phyloP scores from a whole-genome alignment of 2,888 invertebrate species.

The Bursaphelenchus okinawaensis region DNA sequence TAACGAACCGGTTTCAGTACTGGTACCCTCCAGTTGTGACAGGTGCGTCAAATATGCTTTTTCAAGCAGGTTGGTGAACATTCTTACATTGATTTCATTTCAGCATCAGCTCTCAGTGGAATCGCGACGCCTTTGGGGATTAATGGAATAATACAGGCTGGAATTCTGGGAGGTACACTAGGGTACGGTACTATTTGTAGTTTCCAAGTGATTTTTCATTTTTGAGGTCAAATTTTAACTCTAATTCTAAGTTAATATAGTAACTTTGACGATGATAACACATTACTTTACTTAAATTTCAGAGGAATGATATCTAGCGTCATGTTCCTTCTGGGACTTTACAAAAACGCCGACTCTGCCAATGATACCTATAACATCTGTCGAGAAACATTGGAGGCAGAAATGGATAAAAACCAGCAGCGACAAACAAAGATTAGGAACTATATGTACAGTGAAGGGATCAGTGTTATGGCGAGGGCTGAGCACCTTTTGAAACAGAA shows the following conservation, averaged over 20 bases:
- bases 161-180: constrained; percentile 37
- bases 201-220: no score
- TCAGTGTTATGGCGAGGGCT: background rate
- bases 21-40: constrained; percentile 44
- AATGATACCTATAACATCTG: background rate
- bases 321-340: background rate
- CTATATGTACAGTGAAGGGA: background rate
- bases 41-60: constrained; percentile 38
- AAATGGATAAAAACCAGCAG: background rate
- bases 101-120: constrained; percentile 40
- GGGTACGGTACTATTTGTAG: no score
- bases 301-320: background rate
- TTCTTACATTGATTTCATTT: constrained; percentile 17
- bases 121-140: constrained; percentile 43
- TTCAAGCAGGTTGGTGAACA: constrained; percentile 20
- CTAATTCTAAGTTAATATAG: no score
- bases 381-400: background rate
- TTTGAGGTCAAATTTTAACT: no score
- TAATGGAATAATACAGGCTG: constrained; percentile 37
- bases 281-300: no score
- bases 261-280: no score
- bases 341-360: background rate
- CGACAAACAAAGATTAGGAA: background rate
- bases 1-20: constrained; percentile 35
- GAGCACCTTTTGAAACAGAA: background rate